Conservation (phyloP, 1,140 invertebrate genomes). For the Oryctes rhinoceros region DNA sequence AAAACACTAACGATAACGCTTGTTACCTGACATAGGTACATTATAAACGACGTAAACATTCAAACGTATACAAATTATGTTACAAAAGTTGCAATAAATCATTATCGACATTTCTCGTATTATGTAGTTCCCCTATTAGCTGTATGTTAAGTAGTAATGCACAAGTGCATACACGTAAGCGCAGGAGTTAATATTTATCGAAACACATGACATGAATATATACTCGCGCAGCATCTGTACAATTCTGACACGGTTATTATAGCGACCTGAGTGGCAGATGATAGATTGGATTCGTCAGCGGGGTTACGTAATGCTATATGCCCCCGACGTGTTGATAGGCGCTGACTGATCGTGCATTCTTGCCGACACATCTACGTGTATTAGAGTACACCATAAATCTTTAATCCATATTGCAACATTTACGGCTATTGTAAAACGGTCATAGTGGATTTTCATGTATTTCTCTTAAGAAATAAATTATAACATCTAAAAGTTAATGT, state of each 20-base stretch:
- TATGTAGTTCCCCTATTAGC: neutral
- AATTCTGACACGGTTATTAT: constrained; percentile 43
- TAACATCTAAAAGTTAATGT: constrained; percentile 48
- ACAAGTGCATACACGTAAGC: neutral
- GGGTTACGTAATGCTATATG: constrained; percentile 43
- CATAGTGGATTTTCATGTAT: constrained; percentile 50
- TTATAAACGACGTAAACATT: neutral
- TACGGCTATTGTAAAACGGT: constrained; percentile 44
- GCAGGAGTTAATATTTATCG: neutral
- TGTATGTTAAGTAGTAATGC: neutral
- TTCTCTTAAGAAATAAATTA: constrained; percentile 48
- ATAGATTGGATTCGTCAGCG: constrained; percentile 48
- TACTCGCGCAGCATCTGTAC: constrained; percentile 23
- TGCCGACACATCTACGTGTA: constrained; percentile 21
- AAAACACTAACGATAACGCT: neutral
- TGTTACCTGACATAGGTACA: neutral
- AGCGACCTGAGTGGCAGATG: constrained; percentile 45
- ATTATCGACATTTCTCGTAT: neutral
- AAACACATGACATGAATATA: constrained; percentile 25
- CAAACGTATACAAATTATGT: neutral
- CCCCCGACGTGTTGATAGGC: constrained; percentile 45
- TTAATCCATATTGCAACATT: constrained; percentile 45
- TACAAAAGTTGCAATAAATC: neutral
- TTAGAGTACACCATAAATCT: constrained; percentile 46
- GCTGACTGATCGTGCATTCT: constrained; percentile 44